A percentile compares a stretch with the other conserved stretches of the same genome.
Conservation (phyloP, 2,888 invertebrate genomes). For the Sinodicranocentrus sp. region DNA sequence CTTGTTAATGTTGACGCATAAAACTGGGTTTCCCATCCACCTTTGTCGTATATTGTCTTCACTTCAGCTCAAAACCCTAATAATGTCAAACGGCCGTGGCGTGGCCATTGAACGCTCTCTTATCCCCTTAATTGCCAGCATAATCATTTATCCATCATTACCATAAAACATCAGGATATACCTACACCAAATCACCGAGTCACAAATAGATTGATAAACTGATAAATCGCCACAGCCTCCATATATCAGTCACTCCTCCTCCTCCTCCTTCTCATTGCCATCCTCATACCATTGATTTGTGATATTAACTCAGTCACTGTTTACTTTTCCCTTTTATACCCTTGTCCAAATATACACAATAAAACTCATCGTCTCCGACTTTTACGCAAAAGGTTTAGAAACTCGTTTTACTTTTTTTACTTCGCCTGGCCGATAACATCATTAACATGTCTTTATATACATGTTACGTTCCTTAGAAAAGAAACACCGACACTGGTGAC, state of each 20-base stretch:
- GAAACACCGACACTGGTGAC: neutral
- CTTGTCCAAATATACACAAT: slow-evolving; percentile 14
- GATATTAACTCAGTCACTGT: neutral
- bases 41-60: too few species aligned
- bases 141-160: too few species aligned
- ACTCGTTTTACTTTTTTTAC: slow-evolving; percentile 1
- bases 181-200: too few species aligned
- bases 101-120: too few species aligned
- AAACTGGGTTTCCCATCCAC: too few species aligned
- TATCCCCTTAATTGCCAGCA: too few species aligned
- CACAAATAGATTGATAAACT: too few species aligned
- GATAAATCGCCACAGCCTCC: neutral
- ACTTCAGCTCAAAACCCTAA: neutral
- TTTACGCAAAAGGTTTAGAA: neutral
- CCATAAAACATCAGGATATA: too few species aligned
- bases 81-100: too few species aligned
- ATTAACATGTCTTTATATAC: neutral
- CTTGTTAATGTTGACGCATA: too few species aligned
- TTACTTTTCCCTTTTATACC: slow-evolving; percentile 14
- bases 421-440: slow-evolving; percentile 2
- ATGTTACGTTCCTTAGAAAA: neutral
- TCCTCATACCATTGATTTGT: slow-evolving; percentile 7
- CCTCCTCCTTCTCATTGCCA: neutral
- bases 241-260: neutral
- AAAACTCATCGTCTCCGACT: neutral